Conservation (phyloP, 2,797 vertebrate genomes). For the Galaxias olidus region DNA sequence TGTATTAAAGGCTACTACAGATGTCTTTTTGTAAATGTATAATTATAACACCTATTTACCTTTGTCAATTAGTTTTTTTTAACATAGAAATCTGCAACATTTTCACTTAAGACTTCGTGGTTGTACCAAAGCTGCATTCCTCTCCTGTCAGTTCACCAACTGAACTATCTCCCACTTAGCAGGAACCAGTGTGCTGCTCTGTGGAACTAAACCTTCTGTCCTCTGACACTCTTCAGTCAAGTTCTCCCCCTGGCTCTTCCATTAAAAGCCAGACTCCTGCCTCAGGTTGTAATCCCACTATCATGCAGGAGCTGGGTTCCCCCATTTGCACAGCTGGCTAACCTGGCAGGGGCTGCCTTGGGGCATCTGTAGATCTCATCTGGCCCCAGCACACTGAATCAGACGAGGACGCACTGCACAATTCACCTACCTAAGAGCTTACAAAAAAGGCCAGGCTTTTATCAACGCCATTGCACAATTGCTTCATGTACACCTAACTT, state of each 20-base stretch:
- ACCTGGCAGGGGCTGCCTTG: slow-evolving; percentile 51
- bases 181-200: slow-evolving; percentile 46
- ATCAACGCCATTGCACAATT: no score
- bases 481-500: no score
- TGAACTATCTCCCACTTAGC: slow-evolving; percentile 12
- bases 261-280: slow-evolving; percentile 60
- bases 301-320: slow-evolving; percentile 51
- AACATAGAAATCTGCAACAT: no score
- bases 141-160: no score
- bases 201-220: slow-evolving; percentile 40
- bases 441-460: no score
- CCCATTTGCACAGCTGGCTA: slow-evolving; percentile 64
- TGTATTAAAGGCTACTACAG: no score
- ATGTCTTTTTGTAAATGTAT: no score
- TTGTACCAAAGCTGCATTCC: no score
- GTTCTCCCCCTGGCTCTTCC: slow-evolving; percentile 56
- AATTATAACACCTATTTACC: no score
- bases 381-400: slow-evolving; percentile 30
- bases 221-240: slow-evolving; percentile 45
- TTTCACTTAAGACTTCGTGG: no score
- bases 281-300: slow-evolving; percentile 65
- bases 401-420: slow-evolving; percentile 30
- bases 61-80: no score
- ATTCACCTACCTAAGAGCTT: slow-evolving; percentile 29
- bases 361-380: slow-evolving; percentile 61